A percentile compares a stretch with the other conserved stretches of the same genome.
These are phyloP conservation scores for Tetraneura akinire DNA, from an alignment of 1,140 invertebrate genomes.

Conservation along the genomic window DNA sequence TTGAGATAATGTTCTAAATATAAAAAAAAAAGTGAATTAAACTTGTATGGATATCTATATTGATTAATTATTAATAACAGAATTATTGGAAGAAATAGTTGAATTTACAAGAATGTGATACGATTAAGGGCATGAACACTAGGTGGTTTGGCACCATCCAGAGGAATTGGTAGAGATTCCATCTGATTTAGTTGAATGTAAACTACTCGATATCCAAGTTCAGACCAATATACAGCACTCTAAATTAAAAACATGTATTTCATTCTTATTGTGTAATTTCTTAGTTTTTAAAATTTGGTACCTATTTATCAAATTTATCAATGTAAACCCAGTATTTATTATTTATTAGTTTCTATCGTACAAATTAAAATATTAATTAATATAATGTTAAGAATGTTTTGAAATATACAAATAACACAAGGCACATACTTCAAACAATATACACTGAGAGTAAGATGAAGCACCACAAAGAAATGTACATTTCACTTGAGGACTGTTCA, in stretches of 20 bases:
- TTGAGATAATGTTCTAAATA: slow-evolving; percentile 16
- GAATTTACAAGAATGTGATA: slow-evolving; percentile 38
- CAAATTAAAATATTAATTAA: too few relatives aligned
- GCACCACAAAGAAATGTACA: slow-evolving; percentile 23
- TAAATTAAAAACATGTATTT: not conserved
- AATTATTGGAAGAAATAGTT: not conserved
- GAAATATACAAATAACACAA: too few relatives aligned
- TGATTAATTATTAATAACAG: not conserved
- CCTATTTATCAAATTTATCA: too few relatives aligned
- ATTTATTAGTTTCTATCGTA: not conserved
- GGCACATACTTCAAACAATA: slow-evolving; percentile 37
- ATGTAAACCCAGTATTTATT: not conserved
- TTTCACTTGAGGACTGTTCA: not conserved
- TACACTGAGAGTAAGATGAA: slow-evolving; percentile 6
- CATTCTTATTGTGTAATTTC: too few relatives aligned
- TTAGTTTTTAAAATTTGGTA: too few relatives aligned
- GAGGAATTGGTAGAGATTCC: slow-evolving; percentile 11
- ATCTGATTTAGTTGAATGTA: slow-evolving; percentile 35
- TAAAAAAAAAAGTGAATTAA: not conserved
- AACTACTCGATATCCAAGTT: slow-evolving; percentile 34
- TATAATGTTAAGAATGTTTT: too few relatives aligned
- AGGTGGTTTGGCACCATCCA: slow-evolving; percentile 29
- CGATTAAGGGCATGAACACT: slow-evolving; percentile 40
- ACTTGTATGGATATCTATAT: not conserved
- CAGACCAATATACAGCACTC: slow-evolving; percentile 39